These are phyloP conservation scores for Olivierus martensii DNA, from an alignment of 1,140 invertebrate species.

Conservation along the genomic window DNA sequence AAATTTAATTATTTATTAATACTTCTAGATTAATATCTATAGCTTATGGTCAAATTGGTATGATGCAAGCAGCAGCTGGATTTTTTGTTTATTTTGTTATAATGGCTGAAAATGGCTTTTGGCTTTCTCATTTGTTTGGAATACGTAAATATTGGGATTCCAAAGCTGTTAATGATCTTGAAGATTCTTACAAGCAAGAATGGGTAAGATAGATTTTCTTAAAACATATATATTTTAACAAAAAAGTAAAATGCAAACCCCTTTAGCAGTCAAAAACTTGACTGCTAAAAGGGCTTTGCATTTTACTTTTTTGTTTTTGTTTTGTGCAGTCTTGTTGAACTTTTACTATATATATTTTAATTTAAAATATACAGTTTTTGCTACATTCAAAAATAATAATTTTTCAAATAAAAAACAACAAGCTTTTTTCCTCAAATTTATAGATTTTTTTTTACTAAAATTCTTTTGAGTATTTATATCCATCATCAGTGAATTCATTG, in stretches of 20 bases:
- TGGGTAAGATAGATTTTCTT: constrained; percentile 26
- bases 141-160: constrained; percentile 41
- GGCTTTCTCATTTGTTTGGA: constrained; percentile 35
- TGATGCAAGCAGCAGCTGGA: constrained; percentile 37
- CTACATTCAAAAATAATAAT: neutral
- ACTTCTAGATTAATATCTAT: constrained; percentile 63
- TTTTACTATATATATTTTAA: too few species aligned
- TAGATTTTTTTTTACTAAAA: too few species aligned
- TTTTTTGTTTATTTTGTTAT: constrained; percentile 44
- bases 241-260: too few species aligned
- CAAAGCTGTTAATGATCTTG: constrained; percentile 39
- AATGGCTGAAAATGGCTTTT: constrained; percentile 45
- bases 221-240: neutral
- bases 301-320: too few species aligned
- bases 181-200: constrained; percentile 45
- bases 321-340: too few species aligned
- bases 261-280: too few species aligned
- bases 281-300: too few species aligned
- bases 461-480: too few species aligned
- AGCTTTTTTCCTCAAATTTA: too few species aligned
- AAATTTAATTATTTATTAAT: neutral
- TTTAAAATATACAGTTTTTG: neutral
- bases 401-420: neutral
- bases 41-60: constrained; percentile 38
- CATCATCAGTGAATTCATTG: too few species aligned